Conservation (phyloP, 2,113 vertebrate genomes). For the Cyanoderma ruficeps region DNA sequence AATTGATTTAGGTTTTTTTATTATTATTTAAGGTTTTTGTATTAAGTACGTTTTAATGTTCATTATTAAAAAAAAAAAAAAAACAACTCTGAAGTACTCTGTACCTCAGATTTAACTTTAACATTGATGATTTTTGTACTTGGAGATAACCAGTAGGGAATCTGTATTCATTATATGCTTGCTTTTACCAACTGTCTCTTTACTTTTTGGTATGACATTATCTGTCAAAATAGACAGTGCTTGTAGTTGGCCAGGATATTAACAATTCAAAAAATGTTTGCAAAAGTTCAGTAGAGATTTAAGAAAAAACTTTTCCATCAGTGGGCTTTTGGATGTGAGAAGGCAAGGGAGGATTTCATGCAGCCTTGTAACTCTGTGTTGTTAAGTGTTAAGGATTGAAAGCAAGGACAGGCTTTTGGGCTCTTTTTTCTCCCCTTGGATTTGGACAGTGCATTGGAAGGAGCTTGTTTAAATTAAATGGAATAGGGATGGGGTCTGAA, state of each 20-base stretch:
- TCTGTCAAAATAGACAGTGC: background rate
- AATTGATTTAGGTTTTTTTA: background rate
- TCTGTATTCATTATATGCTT: background rate
- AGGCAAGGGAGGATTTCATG: background rate
- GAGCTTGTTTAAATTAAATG: background rate
- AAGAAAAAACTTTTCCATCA: background rate
- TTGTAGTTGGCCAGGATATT: background rate
- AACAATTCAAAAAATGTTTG: background rate
- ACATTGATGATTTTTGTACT: background rate
- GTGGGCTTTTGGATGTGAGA: background rate
- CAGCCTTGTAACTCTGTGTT: background rate
- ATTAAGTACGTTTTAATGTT: background rate
- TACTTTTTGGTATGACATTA: background rate
- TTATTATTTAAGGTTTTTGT: background rate
- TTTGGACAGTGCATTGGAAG: background rate
- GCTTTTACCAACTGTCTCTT: background rate
- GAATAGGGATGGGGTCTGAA: background rate
- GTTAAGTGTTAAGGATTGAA: background rate
- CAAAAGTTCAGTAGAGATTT: background rate
- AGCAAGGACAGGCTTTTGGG: background rate
- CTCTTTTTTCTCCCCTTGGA: background rate
- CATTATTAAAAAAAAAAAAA: background rate
- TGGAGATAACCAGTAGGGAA: background rate
- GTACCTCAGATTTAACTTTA: background rate
- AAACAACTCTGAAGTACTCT: background rate